Evolutionary conservation across 2,797 vertebrate genomes (phyloP), one percentile per base, ranked within the genome.

Genomic region (Karalla daura): DNA sequence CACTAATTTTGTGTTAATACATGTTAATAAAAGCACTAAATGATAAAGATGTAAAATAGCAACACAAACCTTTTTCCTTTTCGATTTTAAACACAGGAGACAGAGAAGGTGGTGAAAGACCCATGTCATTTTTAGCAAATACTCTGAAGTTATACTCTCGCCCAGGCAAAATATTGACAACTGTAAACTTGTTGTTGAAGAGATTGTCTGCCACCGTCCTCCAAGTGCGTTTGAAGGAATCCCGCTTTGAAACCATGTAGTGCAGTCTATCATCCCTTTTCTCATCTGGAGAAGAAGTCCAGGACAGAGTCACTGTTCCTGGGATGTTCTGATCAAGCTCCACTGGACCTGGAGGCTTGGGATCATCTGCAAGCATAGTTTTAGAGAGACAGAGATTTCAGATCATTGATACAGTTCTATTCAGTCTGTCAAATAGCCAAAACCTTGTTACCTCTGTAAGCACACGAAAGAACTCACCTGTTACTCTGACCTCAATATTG

Each of bases 101-200:
- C 45, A 93, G 91, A 3, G 95, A 93, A 0, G 96, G 94, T 5
- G 78, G 53, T 28, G 97, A 98, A 61, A 86, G 41, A 35, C 96
- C 95, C 82, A 96, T 85, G 73, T 91, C 92, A 14, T 96, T 98
- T 86, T 95, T 96, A 44, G 97, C 95, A 75, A 95, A 92, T 9
- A 97, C 95, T 13, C 95, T 93, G 82, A 98, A 98, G 85, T 91
- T 70, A 85, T 98, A 98, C 74, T 96, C 91, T 7, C 87, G 81
- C 36, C 96, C 96, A 0, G 95, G 92, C 64, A 97, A 44, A 73
- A 96, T 78, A 15, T 91, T 91, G 80, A 93, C 77, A 65, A 93
- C 88, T 0, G 97, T 98, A 80, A 93, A 96, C 84, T 91, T 96
- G 77, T 96, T 94, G 87, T 94, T 98, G 79, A 95, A 95, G 85